A percentile compares a stretch with the other conserved stretches of the same genome.
These are phyloP conservation scores for Phallusia fumigata DNA, from an alignment of 23 tunicate species.

Conservation along the genomic window DNA sequence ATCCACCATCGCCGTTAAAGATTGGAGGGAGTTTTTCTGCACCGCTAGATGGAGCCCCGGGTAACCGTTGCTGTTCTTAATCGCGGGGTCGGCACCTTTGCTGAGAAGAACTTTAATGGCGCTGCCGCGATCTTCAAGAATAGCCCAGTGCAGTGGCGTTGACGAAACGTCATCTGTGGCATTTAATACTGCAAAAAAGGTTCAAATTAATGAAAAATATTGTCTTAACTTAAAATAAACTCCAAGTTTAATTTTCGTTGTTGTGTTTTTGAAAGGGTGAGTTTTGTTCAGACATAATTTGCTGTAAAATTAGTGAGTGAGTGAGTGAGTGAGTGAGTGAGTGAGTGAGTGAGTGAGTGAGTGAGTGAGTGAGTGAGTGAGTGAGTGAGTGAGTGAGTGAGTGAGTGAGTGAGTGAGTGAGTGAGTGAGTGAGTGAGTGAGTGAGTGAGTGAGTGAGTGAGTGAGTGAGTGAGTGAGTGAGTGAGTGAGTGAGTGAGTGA, in stretches of 20 bases:
- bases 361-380: too few species aligned
- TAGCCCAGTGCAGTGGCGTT: slow-evolving; percentile 83
- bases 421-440: too few species aligned
- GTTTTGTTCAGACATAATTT: too few species aligned
- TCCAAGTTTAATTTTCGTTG: background rate
- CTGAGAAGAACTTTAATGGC: slow-evolving; percentile 43
- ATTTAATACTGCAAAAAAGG: slow-evolving; percentile 50
- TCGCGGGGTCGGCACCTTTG: slow-evolving; percentile 57
- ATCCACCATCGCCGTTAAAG: slow-evolving; percentile 55
- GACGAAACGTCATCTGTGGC: slow-evolving; percentile 36
- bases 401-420: too few species aligned
- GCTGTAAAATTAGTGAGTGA: too few species aligned
- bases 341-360: too few species aligned
- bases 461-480: too few species aligned
- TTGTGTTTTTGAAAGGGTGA: background rate
- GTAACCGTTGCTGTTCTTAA: slow-evolving; percentile 45
- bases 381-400: too few species aligned
- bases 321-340: too few species aligned
- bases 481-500: too few species aligned
- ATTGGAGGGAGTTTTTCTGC: slow-evolving; percentile 36
- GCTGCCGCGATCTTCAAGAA: slow-evolving; percentile 26
- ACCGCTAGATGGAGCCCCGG: slow-evolving; percentile 63
- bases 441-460: too few species aligned
- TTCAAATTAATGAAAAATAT: background rate
- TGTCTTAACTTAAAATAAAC: background rate